phyloP scores from a whole-genome alignment of 2,888 invertebrate genomes.

The Cecidostiba fungosa region DNA sequence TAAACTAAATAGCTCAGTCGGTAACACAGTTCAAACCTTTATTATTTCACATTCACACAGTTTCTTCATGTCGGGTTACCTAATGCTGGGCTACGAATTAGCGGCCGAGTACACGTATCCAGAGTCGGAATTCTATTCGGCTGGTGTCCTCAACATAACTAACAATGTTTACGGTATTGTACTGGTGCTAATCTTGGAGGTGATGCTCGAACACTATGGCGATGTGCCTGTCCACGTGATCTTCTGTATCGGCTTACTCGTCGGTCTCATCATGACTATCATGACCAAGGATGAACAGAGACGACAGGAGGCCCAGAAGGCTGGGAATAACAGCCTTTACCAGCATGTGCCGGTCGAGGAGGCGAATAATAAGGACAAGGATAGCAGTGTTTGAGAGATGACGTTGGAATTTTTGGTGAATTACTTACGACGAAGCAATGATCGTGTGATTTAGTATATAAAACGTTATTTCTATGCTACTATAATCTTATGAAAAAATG shows the following conservation, averaged over 20 bases:
- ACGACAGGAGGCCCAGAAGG: constrained; percentile 71
- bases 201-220: constrained; percentile 73
- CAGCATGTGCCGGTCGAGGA: constrained; percentile 9
- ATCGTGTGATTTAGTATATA: no score
- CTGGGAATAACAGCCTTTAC: constrained; percentile 29
- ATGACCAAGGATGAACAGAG: constrained; percentile 75
- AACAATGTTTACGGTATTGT: constrained; percentile 76
- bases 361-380: background rate
- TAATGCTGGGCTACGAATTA: constrained; percentile 88
- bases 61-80: constrained; percentile 88
- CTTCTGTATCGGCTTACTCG: constrained; percentile 70
- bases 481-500: no score
- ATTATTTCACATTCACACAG: constrained; percentile 77
- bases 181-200: constrained; percentile 74
- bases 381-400: background rate
- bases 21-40: background rate
- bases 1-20: background rate
- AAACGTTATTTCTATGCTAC: no score
- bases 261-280: constrained; percentile 74
- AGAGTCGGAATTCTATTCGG: constrained; percentile 86
- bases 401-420: background rate
- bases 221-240: constrained; percentile 77
- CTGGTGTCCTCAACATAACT: constrained; percentile 85
- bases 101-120: constrained; percentile 89
- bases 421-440: background rate